Conservation (phyloP, 2,113 vertebrate genomes). For the Bolborhynchus lineola region DNA sequence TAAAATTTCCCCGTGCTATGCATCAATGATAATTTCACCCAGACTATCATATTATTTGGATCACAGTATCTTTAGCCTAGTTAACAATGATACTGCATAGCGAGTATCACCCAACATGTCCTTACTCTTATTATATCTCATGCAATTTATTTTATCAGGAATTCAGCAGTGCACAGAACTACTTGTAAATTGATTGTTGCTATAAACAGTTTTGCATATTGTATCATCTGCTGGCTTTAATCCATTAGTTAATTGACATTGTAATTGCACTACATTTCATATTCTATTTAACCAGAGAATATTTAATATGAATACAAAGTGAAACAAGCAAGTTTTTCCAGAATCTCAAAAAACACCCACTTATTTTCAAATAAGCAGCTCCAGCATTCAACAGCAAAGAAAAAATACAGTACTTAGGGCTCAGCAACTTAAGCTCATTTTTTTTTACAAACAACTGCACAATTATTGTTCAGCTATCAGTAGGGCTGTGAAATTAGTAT, state of each 20-base stretch:
- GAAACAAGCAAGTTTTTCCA: neutral
- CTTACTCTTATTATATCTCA: neutral
- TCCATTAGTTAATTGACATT: neutral
- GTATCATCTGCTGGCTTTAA: slow-evolving; percentile 8
- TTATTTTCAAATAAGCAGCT: neutral
- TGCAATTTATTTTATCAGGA: neutral
- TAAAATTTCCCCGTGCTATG: neutral
- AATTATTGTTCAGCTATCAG: neutral
- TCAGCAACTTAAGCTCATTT: neutral
- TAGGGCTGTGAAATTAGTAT: neutral
- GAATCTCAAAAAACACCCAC: neutral
- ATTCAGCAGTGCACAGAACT: neutral
- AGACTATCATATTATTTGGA: neutral
- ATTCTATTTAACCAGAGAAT: slow-evolving; percentile 10
- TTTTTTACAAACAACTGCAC: neutral
- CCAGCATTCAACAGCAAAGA: neutral
- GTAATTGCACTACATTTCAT: neutral
- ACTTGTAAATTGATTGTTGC: neutral
- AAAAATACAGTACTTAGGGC: neutral
- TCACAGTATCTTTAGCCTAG: neutral
- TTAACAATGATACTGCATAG: neutral
- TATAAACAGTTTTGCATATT: neutral
- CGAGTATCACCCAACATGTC: neutral
- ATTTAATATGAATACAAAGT: neutral
- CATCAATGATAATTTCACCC: neutral